Base-by-base conservation (phyloP, 2,888 invertebrate species). In the Nipponacmea schrenckii region DNA sequence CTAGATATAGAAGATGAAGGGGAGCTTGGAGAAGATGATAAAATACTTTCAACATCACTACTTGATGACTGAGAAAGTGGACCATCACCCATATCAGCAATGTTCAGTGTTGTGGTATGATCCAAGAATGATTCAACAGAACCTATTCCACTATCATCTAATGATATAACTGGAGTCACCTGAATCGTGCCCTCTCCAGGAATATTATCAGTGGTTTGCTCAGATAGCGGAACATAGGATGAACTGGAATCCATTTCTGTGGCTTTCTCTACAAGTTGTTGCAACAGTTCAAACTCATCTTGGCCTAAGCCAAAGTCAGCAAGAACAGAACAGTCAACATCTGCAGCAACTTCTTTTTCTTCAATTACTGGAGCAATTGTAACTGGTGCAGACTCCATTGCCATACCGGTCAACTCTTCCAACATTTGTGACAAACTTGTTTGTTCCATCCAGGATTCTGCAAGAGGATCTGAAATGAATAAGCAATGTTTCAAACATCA, bases 381-480 rank as follows among this genome's bases (percentile, higher is more conserved):
- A 17, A 20, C 24, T 15, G n/a, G 8, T 14, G n/a, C 15, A 44
- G 14, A 65, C 64, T 69, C 68, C 46, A 48, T 68, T 45, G 64
- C 44, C 66, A 39, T 67, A 24, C 48, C 50, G 17, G 64, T 70
- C 45, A 73, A 50, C 44, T 50, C 67, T 17, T 78, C 79, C 8
- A 83, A 71, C 39, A 80, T 75, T 45, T 79, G 75, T 24, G 74
- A 70, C 45, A 85, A 48, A 68, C 81, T 81, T 8, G 78, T 69
- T 31, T 76, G 80, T 62, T 85, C 85, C 84, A 84, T 84, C 84
- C 84, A 85, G 31, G 80, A 81, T 62, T 75, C 74, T 48, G 79
- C 77, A 45, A 83, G 74, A 14, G 79, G 74, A 76, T 81, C 84
- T 84, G 78, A 69, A 80, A 76, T 50, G 31, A 70, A 17, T 67